Conservation (phyloP, 2,797 vertebrate species). For the Scolopax bukidnonensis region DNA sequence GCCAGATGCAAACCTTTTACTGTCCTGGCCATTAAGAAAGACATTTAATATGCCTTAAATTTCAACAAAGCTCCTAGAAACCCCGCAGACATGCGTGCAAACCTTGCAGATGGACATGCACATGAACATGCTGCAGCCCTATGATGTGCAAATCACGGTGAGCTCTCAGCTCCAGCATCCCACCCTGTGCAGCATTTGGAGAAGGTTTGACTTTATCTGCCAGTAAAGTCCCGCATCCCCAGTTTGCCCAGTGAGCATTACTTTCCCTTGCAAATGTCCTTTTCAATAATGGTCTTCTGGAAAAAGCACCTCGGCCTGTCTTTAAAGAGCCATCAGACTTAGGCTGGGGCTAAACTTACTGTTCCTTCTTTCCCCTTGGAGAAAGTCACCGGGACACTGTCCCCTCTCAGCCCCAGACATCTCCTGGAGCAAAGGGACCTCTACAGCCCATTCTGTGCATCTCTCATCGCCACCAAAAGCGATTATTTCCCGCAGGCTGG, state of each 20-base stretch:
- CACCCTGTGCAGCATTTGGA: neutral
- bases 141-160: rapidly evolving
- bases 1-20: neutral
- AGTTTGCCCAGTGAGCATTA: neutral
- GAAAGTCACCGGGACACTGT: neutral
- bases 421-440: slow-evolving; percentile 12
- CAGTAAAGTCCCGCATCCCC: neutral
- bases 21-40: neutral
- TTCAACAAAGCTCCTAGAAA: neutral
- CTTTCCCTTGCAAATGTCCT: neutral
- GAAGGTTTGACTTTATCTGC: neutral
- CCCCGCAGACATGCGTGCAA: rapidly evolving
- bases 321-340: neutral
- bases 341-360: rapidly evolving
- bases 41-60: neutral
- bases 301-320: rapidly evolving
- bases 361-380: neutral
- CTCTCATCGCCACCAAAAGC: neutral
- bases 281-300: neutral
- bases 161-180: neutral
- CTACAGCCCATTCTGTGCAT: neutral
- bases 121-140: rapidly evolving
- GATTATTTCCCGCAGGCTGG: rapidly evolving
- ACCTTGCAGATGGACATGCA: rapidly evolving
- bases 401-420: neutral